Base-by-base conservation (phyloP, 2,888 invertebrate genomes). In the Euplexia lucipara region DNA sequence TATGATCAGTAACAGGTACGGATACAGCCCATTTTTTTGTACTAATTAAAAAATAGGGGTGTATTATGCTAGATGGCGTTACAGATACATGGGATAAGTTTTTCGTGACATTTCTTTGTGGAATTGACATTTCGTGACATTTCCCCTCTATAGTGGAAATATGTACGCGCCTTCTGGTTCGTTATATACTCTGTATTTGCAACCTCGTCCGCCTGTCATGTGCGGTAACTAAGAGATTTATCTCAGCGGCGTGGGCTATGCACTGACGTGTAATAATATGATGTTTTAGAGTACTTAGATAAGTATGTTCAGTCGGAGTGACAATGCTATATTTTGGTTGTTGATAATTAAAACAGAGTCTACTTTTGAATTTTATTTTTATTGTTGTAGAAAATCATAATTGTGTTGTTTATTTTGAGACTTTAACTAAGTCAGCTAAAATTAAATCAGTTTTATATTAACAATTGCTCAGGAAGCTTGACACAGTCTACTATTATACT, bases 191-290 rank as follows among this genome's bases (percentile, higher is more conserved):
- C 65, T 30, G 39, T 10, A 39, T 7, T 10, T 20, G 34, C 39
- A 47, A 30, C 39, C 30, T 63, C 64, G 63, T 12, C 64, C 52
- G 70, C 70, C 51, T 39, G 78, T 71, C 78, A 34, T 34, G 26
- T 45, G 53, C 44, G 60, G 75, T 56, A 42, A 67, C 53, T 39
- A 42, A 71, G 35, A 71, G 64, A 71, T 71, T 71, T 71, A 77
- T 77, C 64, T 71, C 42, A 44, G 53, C 47, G 14, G 45, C 35
- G 39, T 30, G 16, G 20, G 34, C 34, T 34, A 47, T 22, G 20
- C 20, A 64, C n/a, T 42, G 42, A 32, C 65, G 22, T 65, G 30
- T 66, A n/a, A 65, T 66, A 42, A 48, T 63, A 52, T 35, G 22
- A 52, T 35, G 22, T 73, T 37, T 35, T 35, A 42, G 26, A 69